phyloP scores from a whole-genome alignment of 2,113 vertebrate genomes.

The Hippolais icterina region DNA sequence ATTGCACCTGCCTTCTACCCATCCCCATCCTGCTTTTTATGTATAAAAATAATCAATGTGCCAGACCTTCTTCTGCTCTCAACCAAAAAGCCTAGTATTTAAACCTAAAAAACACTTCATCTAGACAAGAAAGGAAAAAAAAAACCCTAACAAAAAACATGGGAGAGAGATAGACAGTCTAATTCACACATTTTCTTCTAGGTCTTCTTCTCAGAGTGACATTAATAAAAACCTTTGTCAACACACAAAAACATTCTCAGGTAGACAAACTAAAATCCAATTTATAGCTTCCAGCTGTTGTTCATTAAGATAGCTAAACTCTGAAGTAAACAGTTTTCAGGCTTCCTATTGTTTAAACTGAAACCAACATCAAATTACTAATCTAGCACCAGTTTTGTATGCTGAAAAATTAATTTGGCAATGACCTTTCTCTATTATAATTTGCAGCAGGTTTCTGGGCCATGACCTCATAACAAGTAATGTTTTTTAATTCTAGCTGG shows the following conservation, averaged over 20 bases:
- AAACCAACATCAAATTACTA: not conserved
- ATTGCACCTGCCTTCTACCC: not conserved
- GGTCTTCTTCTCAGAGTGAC: not conserved
- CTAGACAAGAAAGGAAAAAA: not conserved
- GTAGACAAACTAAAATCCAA: not conserved
- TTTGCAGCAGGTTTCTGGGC: not conserved
- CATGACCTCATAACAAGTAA: not conserved
- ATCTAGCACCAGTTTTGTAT: not conserved
- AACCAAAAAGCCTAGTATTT: not conserved
- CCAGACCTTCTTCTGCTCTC: not conserved
- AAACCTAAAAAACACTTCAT: not conserved
- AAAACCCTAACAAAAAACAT: not conserved
- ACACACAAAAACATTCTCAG: not conserved
- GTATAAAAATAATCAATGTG: fast-evolving
- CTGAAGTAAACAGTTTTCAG: not conserved
- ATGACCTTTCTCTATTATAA: not conserved
- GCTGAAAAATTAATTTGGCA: not conserved
- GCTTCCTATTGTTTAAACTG: not conserved
- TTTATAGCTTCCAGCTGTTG: not conserved
- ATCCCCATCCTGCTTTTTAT: not conserved
- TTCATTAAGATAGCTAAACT: not conserved
- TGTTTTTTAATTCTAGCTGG: not conserved
- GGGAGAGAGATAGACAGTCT: not conserved
- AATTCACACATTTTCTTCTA: not conserved
- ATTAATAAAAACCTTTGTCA: not conserved